Conservation (phyloP, 1,140 invertebrate species). For the Magallana ariakensis region DNA sequence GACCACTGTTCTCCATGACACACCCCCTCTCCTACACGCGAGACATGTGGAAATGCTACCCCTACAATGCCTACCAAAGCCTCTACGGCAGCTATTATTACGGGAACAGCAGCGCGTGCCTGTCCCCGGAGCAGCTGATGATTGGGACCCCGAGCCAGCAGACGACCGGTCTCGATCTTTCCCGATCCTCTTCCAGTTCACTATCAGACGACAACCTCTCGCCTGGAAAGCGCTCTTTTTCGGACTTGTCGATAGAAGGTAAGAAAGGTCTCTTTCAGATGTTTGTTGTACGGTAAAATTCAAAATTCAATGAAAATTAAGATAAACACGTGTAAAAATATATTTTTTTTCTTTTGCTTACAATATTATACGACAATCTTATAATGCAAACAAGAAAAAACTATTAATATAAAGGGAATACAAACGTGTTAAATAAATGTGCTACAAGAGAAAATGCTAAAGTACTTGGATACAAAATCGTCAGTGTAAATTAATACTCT, state of each 20-base stretch:
- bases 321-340: not conserved
- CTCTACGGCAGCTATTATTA: conserved; percentile 5
- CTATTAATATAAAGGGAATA: not conserved
- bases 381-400: not conserved
- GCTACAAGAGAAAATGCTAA: too few species aligned
- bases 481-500: too few species aligned
- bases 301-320: not conserved
- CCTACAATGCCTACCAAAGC: not conserved
- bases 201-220: conserved; percentile 35
- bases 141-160: not conserved
- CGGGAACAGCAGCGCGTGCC: not conserved
- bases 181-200: not conserved
- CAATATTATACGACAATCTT: not conserved
- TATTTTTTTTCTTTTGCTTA: too few species aligned
- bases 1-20: conserved; percentile 15
- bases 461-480: too few species aligned
- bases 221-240: conserved; percentile 28
- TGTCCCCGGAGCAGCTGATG: not conserved
- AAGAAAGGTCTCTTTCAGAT: conserved; percentile 10
- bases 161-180: conserved; percentile 15
- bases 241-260: conserved; percentile 13
- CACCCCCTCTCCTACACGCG: conserved; percentile 12
- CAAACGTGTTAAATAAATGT: too few species aligned
- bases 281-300: conserved; percentile 22
- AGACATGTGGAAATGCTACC: conserved; percentile 12